A percentile compares a stretch with the other conserved stretches of the same genome.
Conservation (phyloP, 2,888 invertebrate genomes). For the Zhengitettix transpicula region DNA sequence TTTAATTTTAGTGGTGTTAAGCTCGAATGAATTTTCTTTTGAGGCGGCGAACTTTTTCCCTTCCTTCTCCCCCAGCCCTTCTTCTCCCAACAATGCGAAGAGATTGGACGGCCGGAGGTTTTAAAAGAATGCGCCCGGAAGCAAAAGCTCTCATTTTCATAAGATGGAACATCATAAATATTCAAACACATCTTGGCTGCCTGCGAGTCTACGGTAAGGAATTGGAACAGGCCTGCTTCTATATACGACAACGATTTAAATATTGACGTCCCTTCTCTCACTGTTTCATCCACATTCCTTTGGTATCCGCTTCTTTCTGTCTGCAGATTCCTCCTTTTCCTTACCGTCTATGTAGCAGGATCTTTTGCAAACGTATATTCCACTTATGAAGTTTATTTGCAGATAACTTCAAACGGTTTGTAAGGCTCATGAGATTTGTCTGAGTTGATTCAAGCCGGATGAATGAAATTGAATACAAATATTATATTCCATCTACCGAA, state of each 20-base stretch:
- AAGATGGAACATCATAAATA: conserved; percentile 13
- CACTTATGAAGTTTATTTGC: no score
- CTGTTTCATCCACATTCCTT: neutral
- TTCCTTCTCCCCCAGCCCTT: neutral
- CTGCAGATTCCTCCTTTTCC: no score
- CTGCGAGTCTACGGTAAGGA: neutral
- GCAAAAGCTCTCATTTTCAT: conserved; percentile 13
- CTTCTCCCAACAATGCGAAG: conserved; percentile 2
- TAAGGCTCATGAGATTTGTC: no score
- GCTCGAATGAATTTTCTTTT: conserved; percentile 9
- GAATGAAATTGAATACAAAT: no score
- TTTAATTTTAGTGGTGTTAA: conserved; percentile 8
- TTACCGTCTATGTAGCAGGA: no score
- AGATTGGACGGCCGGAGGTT: conserved; percentile 7
- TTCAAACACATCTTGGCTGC: conserved; percentile 9
- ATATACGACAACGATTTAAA: conserved; percentile 1
- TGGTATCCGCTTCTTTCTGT: no score
- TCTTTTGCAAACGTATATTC: no score
- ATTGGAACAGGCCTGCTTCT: neutral
- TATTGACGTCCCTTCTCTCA: neutral
- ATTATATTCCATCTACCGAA: no score
- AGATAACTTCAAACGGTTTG: no score
- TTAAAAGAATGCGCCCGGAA: conserved; percentile 11
- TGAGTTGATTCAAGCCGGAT: no score
- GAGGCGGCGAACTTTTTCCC: conserved; percentile 1